Evolutionary conservation across 2,113 vertebrate species (phyloP).

Genomic region (Eudyptes chrysolophus): DNA sequence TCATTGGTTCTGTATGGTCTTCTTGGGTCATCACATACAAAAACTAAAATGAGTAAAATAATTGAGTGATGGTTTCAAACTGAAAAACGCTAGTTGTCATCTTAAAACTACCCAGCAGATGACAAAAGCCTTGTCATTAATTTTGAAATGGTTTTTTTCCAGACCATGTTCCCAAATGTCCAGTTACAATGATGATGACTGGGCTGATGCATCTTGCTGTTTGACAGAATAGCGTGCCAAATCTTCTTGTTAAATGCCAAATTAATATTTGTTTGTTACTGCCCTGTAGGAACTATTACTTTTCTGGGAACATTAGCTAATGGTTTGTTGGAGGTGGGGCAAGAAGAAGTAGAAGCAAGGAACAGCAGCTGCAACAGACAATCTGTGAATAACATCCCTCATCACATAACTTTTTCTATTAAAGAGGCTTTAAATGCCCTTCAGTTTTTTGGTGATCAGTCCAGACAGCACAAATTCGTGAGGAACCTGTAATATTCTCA

Average conservation of each 20-base stretch:
- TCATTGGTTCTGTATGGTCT: neutral
- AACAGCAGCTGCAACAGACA: neutral
- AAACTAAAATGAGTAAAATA: neutral
- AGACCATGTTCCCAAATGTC: neutral
- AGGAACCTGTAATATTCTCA: neutral
- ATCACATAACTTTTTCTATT: neutral
- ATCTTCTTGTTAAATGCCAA: neutral
- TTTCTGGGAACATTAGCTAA: neutral
- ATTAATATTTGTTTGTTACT: neutral
- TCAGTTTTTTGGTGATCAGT: neutral
- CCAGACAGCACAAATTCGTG: neutral
- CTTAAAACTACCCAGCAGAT: neutral
- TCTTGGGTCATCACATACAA: neutral
- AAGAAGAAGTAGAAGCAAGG: neutral
- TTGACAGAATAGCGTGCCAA: neutral
- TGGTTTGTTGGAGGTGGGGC: neutral
- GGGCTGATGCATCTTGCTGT: neutral
- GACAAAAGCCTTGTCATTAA: neutral
- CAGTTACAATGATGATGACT: neutral
- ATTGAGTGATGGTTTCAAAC: neutral
- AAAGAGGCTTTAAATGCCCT: neutral
- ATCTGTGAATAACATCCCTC: neutral
- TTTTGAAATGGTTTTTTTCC: neutral
- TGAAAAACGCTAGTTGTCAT: neutral
- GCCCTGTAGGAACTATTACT: neutral